Base-by-base conservation (phyloP, 2,888 invertebrate species). In the Amphimallon solstitiale region DNA sequence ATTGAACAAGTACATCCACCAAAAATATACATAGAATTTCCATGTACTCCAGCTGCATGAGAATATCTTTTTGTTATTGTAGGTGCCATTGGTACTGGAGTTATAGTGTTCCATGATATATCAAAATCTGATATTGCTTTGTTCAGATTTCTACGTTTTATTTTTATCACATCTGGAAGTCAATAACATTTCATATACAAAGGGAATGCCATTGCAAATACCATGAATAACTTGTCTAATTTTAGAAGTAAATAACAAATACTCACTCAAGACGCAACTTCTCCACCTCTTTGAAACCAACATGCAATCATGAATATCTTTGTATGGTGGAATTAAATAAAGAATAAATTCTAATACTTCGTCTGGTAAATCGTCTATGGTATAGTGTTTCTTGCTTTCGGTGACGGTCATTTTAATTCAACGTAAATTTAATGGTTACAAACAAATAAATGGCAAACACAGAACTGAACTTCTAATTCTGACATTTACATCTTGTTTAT, bases 1-100 rank as follows among this genome's bases (percentile, higher is more conserved):
- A 93, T 92, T 62, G 93, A 92, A 37, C 93, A 92, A 9, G 97
- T 97, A 75, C 97, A 97, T 5, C 98, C 98, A 34, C 98, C 98
- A 86, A 98, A 97, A 49, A 98, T 89, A 79, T 94, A 98, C 93
- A 98, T 94, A 2, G 90, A 91, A 80, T 94, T 93, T 69, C 90
- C 89, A 77, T 91, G 87, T 48, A 92, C 87, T 77, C 93, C 94
- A 37, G 95, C 93, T 67, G 95, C 91, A 86, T 97, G 97, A 0
- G 96, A 95, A 84, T 95, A 96, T 68, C 97, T 87, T 78, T 93
- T 95, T 1, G 94, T 91, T 69, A 97, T 95, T n/a, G 90, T 90
- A 19, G 92, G 90, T 35, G 87, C 83, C 77, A 87, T 85, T 64
- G 88, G 86, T 70, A 82, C 81, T 4, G 87, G 82, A 21, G 85